Conservation (phyloP, 2,113 vertebrate genomes). For the Tragulus kanchil region DNA sequence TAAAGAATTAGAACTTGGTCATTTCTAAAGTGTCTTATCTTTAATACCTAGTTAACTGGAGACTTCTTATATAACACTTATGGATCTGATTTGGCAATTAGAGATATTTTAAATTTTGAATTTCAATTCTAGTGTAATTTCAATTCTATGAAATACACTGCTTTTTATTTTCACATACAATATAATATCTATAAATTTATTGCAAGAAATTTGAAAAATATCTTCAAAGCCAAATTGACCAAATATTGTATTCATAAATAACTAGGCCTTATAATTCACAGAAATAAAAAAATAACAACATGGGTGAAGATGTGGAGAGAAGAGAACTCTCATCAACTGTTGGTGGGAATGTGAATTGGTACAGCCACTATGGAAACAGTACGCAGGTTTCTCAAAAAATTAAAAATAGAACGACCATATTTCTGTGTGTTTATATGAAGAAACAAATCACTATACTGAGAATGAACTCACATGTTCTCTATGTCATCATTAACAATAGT, state of each 20-base stretch:
- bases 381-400: not conserved
- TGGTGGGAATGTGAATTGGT: not conserved
- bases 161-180: not conserved
- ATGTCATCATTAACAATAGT: not conserved
- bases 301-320: not conserved
- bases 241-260: not conserved
- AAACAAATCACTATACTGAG: not conserved
- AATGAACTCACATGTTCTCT: not conserved
- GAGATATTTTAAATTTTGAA: not conserved
- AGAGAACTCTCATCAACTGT: not conserved
- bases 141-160: not conserved
- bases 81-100: not conserved
- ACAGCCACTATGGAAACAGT: not conserved
- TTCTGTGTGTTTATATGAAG: not conserved
- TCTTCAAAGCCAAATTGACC: not conserved
- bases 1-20: not conserved
- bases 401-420: not conserved
- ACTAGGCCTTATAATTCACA: not conserved
- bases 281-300: not conserved
- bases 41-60: not conserved
- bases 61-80: not conserved
- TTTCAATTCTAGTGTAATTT: not conserved
- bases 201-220: not conserved
- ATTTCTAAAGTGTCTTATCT: not conserved
- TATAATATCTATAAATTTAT: not conserved